phyloP scores from a whole-genome alignment of 2,888 invertebrate genomes.

The Brenthis daphne region DNA sequence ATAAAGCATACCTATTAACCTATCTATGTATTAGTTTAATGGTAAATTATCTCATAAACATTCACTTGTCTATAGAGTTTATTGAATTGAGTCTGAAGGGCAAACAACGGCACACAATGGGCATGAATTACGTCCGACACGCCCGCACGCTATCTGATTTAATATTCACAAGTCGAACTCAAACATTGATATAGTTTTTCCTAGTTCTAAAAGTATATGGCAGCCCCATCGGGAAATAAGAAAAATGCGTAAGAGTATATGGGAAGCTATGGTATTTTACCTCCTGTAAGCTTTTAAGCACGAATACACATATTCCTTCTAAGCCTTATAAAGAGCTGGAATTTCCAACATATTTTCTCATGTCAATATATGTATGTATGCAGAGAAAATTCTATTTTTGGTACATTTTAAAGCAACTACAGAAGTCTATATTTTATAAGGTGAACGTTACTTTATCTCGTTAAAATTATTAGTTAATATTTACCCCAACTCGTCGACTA shows the following conservation, averaged over 20 bases:
- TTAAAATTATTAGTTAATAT: too few species aligned
- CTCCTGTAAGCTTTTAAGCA: constrained; percentile 8
- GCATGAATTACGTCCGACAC: constrained; percentile 23
- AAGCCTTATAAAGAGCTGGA: constrained; percentile 3
- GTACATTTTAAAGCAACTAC: not conserved
- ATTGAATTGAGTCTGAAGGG: constrained; percentile 9
- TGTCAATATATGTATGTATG: not conserved
- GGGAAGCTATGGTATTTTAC: constrained; percentile 32
- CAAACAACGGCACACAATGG: constrained; percentile 22
- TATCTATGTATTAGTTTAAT: not conserved
- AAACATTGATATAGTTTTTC: constrained; percentile 79
- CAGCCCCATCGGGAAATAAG: constrained; percentile 66
- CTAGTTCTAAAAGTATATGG: constrained; percentile 58
- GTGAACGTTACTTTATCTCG: not conserved
- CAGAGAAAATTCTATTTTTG: constrained; percentile 4
- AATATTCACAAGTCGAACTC: constrained; percentile 73
- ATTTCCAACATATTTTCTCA: constrained; percentile 17
- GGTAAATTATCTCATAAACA: constrained; percentile 2
- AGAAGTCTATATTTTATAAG: not conserved
- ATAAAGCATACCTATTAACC: too few species aligned
- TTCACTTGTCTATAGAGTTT: constrained; percentile 18
- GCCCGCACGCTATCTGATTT: constrained; percentile 56
- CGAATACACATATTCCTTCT: constrained; percentile 8
- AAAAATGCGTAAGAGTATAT: constrained; percentile 64
- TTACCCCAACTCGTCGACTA: too few species aligned